phyloP scores from a whole-genome alignment of 37 sponge, comb jelly and placozoan genomes.

The Cliona cf. orientalis region DNA sequence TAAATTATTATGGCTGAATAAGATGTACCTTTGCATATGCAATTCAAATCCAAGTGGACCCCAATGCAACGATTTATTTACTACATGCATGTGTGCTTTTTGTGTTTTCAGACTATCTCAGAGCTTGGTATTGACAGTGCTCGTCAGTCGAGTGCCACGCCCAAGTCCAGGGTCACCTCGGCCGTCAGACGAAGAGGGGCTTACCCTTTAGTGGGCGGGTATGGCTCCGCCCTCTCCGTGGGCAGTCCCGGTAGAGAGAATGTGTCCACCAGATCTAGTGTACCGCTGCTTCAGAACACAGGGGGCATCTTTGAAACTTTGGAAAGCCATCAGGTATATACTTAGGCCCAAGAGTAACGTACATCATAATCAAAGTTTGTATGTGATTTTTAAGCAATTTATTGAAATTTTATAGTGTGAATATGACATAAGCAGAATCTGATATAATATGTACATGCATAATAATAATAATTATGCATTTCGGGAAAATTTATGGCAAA shows the following conservation, averaged over 20 bases:
- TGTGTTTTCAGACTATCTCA: conserved; percentile 1
- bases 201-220: not conserved
- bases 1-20: no score
- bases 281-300: conserved; percentile 47
- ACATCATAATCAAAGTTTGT: not conserved
- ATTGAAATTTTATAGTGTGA: no score
- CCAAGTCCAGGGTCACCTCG: conserved; percentile 30
- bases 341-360: not conserved
- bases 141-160: conserved; percentile 5
- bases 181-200: conserved; percentile 12
- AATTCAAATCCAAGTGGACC: no score
- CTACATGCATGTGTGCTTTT: not conserved
- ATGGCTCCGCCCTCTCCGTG: not conserved
- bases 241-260: not conserved
- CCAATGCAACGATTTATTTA: not conserved
- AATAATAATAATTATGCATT: no score
- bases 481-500: no score
- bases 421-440: no score
- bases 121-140: conserved; percentile 31
- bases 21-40: no score
- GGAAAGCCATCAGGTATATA: conserved; percentile 65
- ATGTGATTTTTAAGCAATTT: no score
- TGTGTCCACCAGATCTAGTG: not conserved
- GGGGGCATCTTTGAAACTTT: conserved; percentile 60
- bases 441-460: no score